These are phyloP conservation scores for Sphinx pinastri DNA, from an alignment of 2,888 invertebrate species.

Conservation along the genomic window DNA sequence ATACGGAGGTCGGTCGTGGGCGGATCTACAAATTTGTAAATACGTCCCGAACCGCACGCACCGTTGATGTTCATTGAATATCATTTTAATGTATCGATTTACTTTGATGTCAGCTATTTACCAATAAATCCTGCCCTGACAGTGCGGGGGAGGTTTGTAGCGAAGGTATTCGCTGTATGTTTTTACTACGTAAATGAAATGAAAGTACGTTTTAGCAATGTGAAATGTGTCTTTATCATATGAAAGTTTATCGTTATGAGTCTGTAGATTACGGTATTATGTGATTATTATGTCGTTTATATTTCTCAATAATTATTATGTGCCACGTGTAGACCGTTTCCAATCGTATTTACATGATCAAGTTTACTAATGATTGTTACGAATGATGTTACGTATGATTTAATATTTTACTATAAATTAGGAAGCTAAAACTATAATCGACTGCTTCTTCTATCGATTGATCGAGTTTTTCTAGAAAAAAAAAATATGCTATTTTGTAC, in stretches of 20 bases:
- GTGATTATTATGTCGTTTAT: slow-evolving; percentile 10
- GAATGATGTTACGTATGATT: no score
- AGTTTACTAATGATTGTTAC: neutral
- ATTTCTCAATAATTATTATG: no score
- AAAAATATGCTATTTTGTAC: no score
- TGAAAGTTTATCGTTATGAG: neutral
- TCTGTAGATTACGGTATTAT: slow-evolving; percentile 8
- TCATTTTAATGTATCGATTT: slow-evolving; percentile 3
- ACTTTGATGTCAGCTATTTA: slow-evolving; percentile 10
- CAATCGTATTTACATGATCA: neutral
- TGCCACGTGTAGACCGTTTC: neutral
- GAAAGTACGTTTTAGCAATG: neutral
- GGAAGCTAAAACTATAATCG: no score
- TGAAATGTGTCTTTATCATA: neutral
- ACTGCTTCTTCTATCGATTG: no score
- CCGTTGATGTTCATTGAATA: slow-evolving; percentile 8
- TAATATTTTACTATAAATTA: no score
- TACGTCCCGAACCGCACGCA: slow-evolving; percentile 1
- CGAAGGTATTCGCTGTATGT: neutral
- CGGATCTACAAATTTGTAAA: slow-evolving; percentile 27
- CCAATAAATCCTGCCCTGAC: neutral
- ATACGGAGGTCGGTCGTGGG: slow-evolving; percentile 36
- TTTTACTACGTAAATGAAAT: neutral
- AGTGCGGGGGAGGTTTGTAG: neutral
- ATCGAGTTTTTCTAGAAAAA: no score